Evolutionary conservation across 2,888 invertebrate genomes (phyloP).

Genomic region (Mactromeris polynyma): DNA sequence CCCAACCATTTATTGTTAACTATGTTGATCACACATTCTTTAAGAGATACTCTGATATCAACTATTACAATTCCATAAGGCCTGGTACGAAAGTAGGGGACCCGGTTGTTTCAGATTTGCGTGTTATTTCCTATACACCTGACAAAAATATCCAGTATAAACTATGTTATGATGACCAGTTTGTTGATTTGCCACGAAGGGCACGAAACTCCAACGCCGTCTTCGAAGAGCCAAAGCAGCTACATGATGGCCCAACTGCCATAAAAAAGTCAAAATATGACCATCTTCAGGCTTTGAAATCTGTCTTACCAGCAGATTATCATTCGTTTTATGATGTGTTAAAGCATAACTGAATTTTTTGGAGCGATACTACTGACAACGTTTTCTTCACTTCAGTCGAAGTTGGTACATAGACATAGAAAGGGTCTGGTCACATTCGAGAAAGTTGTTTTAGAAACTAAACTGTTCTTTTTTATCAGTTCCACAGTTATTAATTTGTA

Average conservation of each 20-base stretch:
- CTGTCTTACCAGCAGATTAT: slow-evolving; percentile 18
- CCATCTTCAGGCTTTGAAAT: slow-evolving; percentile 11
- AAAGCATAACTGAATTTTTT: slow-evolving; percentile 5
- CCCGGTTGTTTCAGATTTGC: slow-evolving; percentile 29
- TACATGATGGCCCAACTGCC: not conserved
- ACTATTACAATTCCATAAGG: slow-evolving; percentile 38
- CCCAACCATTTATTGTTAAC: too few species aligned
- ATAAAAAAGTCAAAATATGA: slow-evolving; percentile 36
- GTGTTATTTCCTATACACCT: slow-evolving; percentile 32
- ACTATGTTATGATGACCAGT: not conserved
- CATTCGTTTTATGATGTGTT: slow-evolving; percentile 27
- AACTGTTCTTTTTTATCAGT: too few species aligned
- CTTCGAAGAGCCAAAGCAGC: not conserved
- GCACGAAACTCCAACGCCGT: not conserved
- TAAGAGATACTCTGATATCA: slow-evolving; percentile 27
- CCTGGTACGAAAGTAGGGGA: slow-evolving; percentile 42
- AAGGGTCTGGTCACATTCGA: too few species aligned
- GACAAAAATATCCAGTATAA: slow-evolving; percentile 30
- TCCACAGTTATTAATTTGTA: too few species aligned
- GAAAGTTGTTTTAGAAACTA: too few species aligned
- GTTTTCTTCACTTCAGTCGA: too few species aligned
- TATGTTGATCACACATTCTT: slow-evolving; percentile 46
- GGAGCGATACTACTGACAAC: too few species aligned
- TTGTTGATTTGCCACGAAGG: slow-evolving; percentile 19
- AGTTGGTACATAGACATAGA: too few species aligned